Evolutionary conservation across 1,140 invertebrate species (phyloP).

Genomic region (Ooceraea biroi): DNA sequence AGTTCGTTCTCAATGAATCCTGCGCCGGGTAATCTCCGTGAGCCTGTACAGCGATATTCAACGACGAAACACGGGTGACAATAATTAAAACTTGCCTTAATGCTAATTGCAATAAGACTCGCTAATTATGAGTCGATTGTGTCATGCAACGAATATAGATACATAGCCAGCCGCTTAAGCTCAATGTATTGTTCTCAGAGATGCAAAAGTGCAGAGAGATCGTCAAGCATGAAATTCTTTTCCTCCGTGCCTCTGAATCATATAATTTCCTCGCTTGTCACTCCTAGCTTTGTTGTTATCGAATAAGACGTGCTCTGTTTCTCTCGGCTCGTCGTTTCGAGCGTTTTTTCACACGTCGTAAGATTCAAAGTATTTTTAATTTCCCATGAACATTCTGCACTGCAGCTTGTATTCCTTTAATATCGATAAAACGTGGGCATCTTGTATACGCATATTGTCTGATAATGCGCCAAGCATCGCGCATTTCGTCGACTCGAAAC

Average conservation of each 20-base stretch:
- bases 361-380: constrained; percentile 24
- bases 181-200: too few species aligned
- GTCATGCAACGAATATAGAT: too few species aligned
- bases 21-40: neutral
- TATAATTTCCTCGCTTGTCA: neutral
- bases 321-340: neutral
- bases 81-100: constrained; percentile 23
- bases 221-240: neutral
- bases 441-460: neutral
- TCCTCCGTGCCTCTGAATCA: too few species aligned
- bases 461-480: neutral
- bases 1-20: constrained; percentile 13
- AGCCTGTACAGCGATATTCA: neutral
- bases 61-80: neutral
- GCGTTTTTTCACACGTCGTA: neutral
- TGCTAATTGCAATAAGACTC: constrained; percentile 18
- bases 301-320: neutral
- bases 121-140: too few species aligned
- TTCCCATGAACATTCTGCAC: neutral
- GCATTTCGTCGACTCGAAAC: constrained; percentile 29
- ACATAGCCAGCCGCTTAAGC: too few species aligned
- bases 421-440: neutral
- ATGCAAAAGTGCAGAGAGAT: neutral
- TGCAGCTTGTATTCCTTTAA: constrained; percentile 31
- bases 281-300: neutral